Base-by-base conservation (phyloP, 2,113 vertebrate species). In the Tiliqua scincoides region DNA sequence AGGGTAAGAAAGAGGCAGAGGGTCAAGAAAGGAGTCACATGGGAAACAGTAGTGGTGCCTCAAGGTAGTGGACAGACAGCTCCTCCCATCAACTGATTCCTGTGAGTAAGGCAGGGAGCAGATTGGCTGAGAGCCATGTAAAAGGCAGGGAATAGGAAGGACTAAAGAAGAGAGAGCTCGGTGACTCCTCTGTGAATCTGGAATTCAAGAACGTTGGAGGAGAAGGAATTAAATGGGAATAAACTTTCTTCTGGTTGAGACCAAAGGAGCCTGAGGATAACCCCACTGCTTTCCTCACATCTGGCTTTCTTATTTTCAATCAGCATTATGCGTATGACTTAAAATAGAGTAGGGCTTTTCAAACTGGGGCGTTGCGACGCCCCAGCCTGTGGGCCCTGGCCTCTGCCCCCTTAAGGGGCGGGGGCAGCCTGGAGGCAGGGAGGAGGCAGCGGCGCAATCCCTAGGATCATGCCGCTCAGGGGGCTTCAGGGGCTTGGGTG, bases 291-390 rank as follows among this genome's bases (percentile, higher is more conserved):
- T 37, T 54, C 4, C 43, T 76, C 37, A 30, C 7, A 48, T 27
- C 43, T 59, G 37, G 71, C 1, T 86, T 87, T 81, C 18, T 83
- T 6, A n/a, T 71, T 1, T n/a, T 89, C 85, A 14, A 87, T 54
- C n/a, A 82, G 14, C 40, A 6, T 6, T 79, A 59, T 72, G 11
- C 48, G 35, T 2, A 2, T 77, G 6, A 17, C 5, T 30, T 62
- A 84, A 54, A 35, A 79, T 15, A 9, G 63, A 81, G 61, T 15
- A 78, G 20, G 57, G 23, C 6, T n/a, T n/a, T n/a, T n/a, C n/a
- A n/a, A n/a, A n/a, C n/a, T n/a, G n/a, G n/a, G n/a, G n/a, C n/a
- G n/a, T n/a, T n/a, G n/a, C n/a, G n/a, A n/a, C n/a, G n/a, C n/a
- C n/a, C n/a, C n/a, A n/a, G n/a, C n/a, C n/a, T n/a, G n/a, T n/a